Conservation (phyloP, 2,797 vertebrate species). For the Delichon dasypus region DNA sequence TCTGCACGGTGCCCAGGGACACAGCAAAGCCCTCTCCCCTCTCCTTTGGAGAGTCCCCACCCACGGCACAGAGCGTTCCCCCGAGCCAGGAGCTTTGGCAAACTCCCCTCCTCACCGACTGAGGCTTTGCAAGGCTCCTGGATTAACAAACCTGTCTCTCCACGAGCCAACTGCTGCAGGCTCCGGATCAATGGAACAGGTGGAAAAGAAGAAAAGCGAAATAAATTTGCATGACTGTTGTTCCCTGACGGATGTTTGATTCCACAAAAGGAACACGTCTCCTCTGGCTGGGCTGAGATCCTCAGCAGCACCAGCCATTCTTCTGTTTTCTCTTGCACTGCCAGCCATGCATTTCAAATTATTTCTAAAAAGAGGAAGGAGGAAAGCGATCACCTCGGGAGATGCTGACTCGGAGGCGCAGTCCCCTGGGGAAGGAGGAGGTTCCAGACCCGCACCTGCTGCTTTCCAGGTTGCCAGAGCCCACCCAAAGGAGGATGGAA, state of each 20-base stretch:
- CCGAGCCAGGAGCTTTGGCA: not conserved
- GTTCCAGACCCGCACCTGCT: not conserved
- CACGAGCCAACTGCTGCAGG: not conserved
- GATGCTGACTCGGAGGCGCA: not conserved
- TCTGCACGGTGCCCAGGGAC: not conserved
- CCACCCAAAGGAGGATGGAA: not conserved
- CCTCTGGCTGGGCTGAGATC: not conserved
- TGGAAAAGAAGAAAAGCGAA: not conserved
- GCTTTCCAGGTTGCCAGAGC: not conserved
- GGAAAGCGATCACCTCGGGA: not conserved
- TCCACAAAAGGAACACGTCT: not conserved
- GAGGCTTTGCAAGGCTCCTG: not conserved
- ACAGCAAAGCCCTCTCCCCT: not conserved
- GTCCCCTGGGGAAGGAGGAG: not conserved
- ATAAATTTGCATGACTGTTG: conserved; percentile 2
- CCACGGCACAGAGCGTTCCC: rapidly evolving
- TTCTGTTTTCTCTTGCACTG: not conserved
- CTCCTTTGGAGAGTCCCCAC: not conserved
- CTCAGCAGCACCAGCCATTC: not conserved
- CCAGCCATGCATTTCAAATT: not conserved
- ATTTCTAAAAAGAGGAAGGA: not conserved
- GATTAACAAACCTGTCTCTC: not conserved
- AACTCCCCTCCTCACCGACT: not conserved
- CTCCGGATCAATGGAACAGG: not conserved
- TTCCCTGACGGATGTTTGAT: not conserved